Conservation (phyloP, 2,888 invertebrate species). For the Busseola fusca region DNA sequence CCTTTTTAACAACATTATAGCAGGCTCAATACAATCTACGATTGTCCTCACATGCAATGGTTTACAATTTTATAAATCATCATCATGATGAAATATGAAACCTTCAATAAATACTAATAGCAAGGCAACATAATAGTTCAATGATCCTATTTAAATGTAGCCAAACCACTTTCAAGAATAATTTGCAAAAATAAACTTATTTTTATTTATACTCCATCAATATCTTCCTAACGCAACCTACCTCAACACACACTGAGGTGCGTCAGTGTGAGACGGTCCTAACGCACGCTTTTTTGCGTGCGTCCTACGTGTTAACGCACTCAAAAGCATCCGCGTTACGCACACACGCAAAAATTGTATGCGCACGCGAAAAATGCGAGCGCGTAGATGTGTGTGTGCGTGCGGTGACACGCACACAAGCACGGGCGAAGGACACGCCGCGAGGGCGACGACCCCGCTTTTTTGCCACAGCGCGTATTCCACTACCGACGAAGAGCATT, state of each 20-base stretch:
- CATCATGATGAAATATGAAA: conserved; percentile 1
- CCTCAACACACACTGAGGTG: conserved; percentile 54
- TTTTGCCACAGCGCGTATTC: conserved; percentile 86
- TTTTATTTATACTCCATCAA: conserved; percentile 37
- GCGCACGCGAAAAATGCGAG: conserved; percentile 73
- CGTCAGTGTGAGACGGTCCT: conserved; percentile 59
- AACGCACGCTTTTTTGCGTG: conserved; percentile 69
- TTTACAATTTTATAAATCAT: conserved; percentile 30
- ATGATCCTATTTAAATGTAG: conserved; percentile 18
- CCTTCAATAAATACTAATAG: conserved; percentile 3
- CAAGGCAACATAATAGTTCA: conserved; percentile 14
- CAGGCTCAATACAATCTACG: background rate
- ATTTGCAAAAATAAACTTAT: conserved; percentile 27
- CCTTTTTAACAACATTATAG: background rate
- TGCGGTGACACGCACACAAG: conserved; percentile 80
- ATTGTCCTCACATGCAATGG: conserved; percentile 1
- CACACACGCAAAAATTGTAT: conserved; percentile 71
- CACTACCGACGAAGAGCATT: conserved; percentile 83
- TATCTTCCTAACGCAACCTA: conserved; percentile 56
- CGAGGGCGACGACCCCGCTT: conserved; percentile 84
- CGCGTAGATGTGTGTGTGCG: conserved; percentile 65
- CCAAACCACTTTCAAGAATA: conserved; percentile 24
- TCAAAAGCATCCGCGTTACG: conserved; percentile 75
- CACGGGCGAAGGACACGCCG: conserved; percentile 85
- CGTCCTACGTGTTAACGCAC: conserved; percentile 77